A percentile compares a stretch with the other conserved stretches of the same genome.
These are phyloP conservation scores for Spheniscus mendiculus DNA, from an alignment of 2,113 vertebrate genomes.

Conservation along the genomic window DNA sequence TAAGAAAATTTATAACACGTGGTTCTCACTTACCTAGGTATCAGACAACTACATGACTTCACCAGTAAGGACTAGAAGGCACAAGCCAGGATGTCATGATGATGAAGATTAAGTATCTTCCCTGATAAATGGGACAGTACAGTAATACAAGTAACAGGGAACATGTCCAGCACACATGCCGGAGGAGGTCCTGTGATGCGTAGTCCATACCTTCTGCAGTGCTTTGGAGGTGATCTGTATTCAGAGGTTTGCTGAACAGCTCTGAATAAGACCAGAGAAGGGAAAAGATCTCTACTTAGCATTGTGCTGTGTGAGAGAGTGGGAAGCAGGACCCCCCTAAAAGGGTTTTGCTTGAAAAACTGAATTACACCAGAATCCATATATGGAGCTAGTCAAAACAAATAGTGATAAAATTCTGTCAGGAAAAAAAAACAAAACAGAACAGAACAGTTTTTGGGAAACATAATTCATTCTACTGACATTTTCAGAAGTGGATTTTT, in stretches of 20 bases:
- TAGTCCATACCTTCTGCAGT: background rate
- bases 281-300: background rate
- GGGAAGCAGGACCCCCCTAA: background rate
- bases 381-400: background rate
- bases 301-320: background rate
- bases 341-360: background rate
- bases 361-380: background rate
- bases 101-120: background rate
- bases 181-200: background rate
- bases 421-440: background rate
- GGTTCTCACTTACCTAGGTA: background rate
- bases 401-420: background rate
- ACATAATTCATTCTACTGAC: background rate
- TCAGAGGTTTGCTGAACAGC: background rate
- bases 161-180: too few relatives aligned
- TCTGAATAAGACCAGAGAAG: background rate
- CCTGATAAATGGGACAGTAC: background rate
- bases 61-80: background rate
- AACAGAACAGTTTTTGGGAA: accelerated
- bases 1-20: background rate
- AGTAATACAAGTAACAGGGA: background rate
- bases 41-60: background rate
- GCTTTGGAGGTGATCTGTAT: background rate
- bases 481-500: background rate
- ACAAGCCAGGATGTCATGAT: background rate